Base-by-base conservation (phyloP, 2,797 vertebrate species). In the Mormyrus proboscirostris region DNA sequence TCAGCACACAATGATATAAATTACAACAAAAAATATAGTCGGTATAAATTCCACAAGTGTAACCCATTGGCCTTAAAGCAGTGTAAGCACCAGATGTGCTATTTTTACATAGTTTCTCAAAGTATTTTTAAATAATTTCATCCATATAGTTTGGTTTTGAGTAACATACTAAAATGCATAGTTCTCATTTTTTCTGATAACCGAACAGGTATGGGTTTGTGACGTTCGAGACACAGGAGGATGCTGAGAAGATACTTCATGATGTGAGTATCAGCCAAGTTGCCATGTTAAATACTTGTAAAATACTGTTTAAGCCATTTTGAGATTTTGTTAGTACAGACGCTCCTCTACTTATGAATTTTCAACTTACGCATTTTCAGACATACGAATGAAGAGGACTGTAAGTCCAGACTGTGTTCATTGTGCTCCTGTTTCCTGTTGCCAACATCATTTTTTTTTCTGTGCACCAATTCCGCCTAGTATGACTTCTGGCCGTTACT, bases 151-250 rank as follows among this genome's bases (percentile, higher is more conserved):
- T 83, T 83, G 16, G 49, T 49, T 83, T 44, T 82, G 7, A 44
- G 41, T 49, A 44, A 41, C 79, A 3, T 47, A 49, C 0, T 83
- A 84, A 41, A 51, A 25, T 16, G 33, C 53, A 55, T 12, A 41
- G 41, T 82, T 49, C 19, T 73, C n/a, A 9, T 6, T 55, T 88
- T 49, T 5, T 83, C 38, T 73, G 4, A 89, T 44, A 92, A n/a
- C 90, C 91, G 89, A 25, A 89, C 93, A 98, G 97, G 92, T 98
- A 98, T 91, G 97, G 97, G 76, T 98, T 98, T 89, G 91, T 98
- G 91, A 97, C 97, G 33, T 98, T 98, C 93, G 97, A 97, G 94
- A 95, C 94, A 41, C 92, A 96, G 89, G 97, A 97, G 92, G 97
- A 98, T 90, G 97, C 95, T 1, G 94, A 96, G 93, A 97, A 96